Percentiles rank a stretch among this genome's conserved stretches.
These are phyloP conservation scores for Ictalurus furcatus DNA, from an alignment of 2,113 vertebrate species.

Conservation along the genomic window DNA sequence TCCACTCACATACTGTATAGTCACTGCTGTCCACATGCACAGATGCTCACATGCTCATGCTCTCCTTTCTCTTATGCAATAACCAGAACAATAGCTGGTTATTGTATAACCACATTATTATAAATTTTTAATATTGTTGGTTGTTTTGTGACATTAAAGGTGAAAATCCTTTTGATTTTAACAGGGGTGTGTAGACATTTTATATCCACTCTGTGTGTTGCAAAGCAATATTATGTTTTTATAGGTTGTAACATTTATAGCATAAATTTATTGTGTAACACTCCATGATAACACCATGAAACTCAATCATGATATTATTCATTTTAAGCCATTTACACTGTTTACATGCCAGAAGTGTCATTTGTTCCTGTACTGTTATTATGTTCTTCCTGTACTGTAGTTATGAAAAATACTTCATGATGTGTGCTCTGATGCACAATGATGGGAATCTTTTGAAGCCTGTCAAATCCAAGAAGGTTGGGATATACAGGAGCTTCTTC, in stretches of 20 bases:
- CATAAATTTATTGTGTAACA: not conserved
- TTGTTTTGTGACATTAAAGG: not conserved
- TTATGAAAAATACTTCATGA: conserved; percentile 95
- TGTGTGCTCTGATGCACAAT: conserved; percentile 92
- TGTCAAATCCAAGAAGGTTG: conserved; percentile 95
- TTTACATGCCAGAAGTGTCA: not conserved
- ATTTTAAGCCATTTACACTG: not conserved
- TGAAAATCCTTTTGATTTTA: not conserved
- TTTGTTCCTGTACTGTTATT: conserved; percentile 41
- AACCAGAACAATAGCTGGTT: too few species aligned
- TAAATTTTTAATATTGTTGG: not conserved
- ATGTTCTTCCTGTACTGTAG: conserved; percentile 60
- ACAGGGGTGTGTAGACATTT: not conserved
- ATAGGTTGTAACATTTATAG: not conserved
- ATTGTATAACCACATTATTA: not conserved
- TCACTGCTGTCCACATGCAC: not conserved
- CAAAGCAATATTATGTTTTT: not conserved
- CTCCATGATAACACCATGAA: not conserved
- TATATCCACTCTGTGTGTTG: not conserved
- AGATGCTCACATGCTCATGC: too few species aligned
- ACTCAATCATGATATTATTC: not conserved
- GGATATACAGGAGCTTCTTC: conserved; percentile 95
- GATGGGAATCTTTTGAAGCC: conserved; percentile 94
- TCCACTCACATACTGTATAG: not conserved
- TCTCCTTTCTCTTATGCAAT: not conserved